Percentiles rank a stretch among this genome's conserved stretches.
These are phyloP conservation scores for Dipodomys stephensi DNA, from an alignment of 2,113 vertebrate species.

Conservation along the genomic window DNA sequence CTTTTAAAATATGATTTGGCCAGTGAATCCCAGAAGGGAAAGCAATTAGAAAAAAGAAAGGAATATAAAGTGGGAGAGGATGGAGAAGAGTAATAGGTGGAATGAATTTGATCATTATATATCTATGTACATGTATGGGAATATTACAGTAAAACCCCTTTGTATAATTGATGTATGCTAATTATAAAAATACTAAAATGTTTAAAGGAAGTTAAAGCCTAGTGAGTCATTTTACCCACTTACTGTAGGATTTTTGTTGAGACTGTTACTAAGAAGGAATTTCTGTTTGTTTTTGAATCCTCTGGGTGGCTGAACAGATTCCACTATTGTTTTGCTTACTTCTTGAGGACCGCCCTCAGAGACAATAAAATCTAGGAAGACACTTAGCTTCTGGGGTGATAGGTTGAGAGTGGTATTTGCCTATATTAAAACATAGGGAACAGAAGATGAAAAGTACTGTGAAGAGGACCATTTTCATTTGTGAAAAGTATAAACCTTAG, in stretches of 20 bases:
- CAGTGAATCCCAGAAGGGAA: background rate
- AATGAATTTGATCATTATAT: no score
- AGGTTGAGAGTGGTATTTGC: background rate
- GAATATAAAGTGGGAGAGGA: no score
- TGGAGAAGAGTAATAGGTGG: no score
- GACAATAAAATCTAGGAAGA: background rate
- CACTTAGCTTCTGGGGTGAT: background rate
- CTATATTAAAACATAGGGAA: conserved; percentile 16
- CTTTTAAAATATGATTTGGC: background rate
- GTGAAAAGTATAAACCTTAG: background rate
- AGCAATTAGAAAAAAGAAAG: conserved; percentile 26
- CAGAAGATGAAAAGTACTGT: background rate
- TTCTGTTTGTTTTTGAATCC: background rate
- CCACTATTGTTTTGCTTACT: conserved; percentile 54
- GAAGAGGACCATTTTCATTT: background rate
- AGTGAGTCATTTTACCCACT: background rate
- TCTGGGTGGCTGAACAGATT: background rate
- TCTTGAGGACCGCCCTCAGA: background rate
- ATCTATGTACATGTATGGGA: no score
- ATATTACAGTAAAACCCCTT: no score
- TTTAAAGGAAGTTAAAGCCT: background rate
- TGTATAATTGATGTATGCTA: no score
- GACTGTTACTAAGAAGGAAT: background rate
- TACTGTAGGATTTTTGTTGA: background rate
- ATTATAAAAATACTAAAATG: no score